phyloP scores from a whole-genome alignment of 2,888 invertebrate species.

The Sympetrum striolatum region DNA sequence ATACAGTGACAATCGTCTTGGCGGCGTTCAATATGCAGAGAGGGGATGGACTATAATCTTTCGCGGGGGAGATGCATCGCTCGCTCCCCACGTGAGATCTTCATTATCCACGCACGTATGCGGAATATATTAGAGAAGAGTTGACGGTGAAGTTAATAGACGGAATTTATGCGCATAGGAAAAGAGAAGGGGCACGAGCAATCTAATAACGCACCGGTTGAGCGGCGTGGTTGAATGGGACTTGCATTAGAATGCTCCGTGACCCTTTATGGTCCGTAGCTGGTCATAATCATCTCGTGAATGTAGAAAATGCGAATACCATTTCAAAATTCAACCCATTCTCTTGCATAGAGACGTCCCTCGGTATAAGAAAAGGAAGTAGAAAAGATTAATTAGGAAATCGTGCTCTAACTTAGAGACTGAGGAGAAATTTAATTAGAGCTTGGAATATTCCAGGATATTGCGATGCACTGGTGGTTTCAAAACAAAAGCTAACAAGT shows the following conservation, averaged over 20 bases:
- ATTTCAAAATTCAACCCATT: background rate
- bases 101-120: background rate
- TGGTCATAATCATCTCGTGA: background rate
- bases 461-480: too few species aligned
- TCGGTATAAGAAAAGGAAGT: too few species aligned
- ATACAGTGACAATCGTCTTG: background rate
- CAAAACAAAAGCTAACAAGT: too few species aligned
- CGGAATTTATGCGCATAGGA: background rate
- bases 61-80: background rate
- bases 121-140: background rate
- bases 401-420: too few species aligned
- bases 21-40: background rate
- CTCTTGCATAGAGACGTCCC: too few species aligned
- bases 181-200: background rate
- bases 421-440: too few species aligned
- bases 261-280: background rate
- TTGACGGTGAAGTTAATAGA: background rate
- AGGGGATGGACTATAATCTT: background rate
- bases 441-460: too few species aligned
- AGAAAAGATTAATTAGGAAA: too few species aligned
- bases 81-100: background rate
- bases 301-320: background rate
- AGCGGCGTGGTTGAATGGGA: background rate
- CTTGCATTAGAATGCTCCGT: too few species aligned
- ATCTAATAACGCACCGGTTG: background rate